Conservation (phyloP, 2,888 invertebrate species). For the Agonopterix heracliana region DNA sequence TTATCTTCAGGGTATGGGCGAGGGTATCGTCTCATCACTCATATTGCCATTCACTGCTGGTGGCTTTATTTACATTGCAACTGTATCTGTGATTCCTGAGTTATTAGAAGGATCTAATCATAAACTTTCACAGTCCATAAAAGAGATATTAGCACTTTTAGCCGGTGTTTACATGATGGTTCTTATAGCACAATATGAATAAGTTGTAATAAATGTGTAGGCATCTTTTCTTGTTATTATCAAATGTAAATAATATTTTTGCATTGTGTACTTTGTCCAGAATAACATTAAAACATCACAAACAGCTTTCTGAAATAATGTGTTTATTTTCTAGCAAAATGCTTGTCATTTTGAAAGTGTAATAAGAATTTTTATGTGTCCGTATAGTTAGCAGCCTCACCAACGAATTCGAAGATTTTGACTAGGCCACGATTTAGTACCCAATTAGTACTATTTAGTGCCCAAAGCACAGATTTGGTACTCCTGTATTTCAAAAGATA, state of each 20-base stretch:
- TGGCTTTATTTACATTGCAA: conserved; percentile 99
- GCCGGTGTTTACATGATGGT: conserved; percentile 97
- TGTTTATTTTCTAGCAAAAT: not conserved
- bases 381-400: no score
- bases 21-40: conserved; percentile 86
- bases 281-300: conserved; percentile 13
- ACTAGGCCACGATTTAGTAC: no score
- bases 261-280: conserved; percentile 14
- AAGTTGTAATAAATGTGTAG: conserved; percentile 3
- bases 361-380: not conserved
- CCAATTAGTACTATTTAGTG: no score
- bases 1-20: conserved; percentile 83
- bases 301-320: conserved; percentile 4
- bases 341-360: not conserved
- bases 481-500: no score
- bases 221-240: conserved; percentile 3
- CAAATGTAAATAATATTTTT: conserved; percentile 17
- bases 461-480: no score
- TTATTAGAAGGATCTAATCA: conserved; percentile 88
- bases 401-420: no score
- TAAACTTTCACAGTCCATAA: conserved; percentile 90
- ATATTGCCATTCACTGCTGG: conserved; percentile 98
- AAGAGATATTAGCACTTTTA: conserved; percentile 92
- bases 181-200: conserved; percentile 85
- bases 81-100: conserved; percentile 99